phyloP scores from a whole-genome alignment of 30 jellyfish, hydroid and myxozoan genomes.

The Chrysaora quinquecirrha region DNA sequence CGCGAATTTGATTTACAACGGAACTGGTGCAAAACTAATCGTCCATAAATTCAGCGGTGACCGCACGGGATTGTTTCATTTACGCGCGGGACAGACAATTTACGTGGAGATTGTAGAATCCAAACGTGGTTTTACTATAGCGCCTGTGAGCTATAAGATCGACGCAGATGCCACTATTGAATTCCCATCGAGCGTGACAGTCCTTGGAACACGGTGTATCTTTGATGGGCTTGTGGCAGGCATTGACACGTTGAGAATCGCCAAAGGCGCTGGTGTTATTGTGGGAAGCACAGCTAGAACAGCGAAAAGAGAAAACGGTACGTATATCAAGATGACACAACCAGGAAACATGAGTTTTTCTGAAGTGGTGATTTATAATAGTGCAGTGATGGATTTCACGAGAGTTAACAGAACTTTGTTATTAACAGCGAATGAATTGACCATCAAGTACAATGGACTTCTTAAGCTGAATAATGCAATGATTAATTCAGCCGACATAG shows the following conservation, averaged over 20 bases:
- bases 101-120: conserved; percentile 62
- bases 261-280: conserved; percentile 57
- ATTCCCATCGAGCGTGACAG: conserved; percentile 59
- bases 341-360: conserved; percentile 57
- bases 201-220: conserved; percentile 64
- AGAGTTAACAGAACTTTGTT: conserved; percentile 11
- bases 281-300: conserved; percentile 45
- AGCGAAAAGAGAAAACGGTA: conserved; percentile 60
- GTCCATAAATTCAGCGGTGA: conserved; percentile 65
- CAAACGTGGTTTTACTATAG: conserved; percentile 54
- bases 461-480: conserved; percentile 23
- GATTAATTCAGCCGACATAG: conserved; percentile 20
- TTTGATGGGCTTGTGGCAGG: conserved; percentile 37
- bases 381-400: conserved; percentile 48
- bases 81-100: conserved; percentile 35
- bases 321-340: conserved; percentile 9
- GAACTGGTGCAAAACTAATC: conserved; percentile 41
- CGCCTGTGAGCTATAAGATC: conserved; percentile 64
- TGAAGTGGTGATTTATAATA: conserved; percentile 37
- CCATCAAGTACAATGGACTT: conserved; percentile 47
- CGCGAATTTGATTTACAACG: conserved; percentile 35
- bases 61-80: conserved; percentile 60
- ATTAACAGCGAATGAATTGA: conserved; percentile 40
- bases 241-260: conserved; percentile 47
- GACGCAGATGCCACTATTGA: conserved; percentile 53